Percentiles rank a stretch among this genome's conserved stretches.
Evolutionary conservation across 23 tunicate genomes (phyloP).

Genomic region (Ciona savignyi): DNA sequence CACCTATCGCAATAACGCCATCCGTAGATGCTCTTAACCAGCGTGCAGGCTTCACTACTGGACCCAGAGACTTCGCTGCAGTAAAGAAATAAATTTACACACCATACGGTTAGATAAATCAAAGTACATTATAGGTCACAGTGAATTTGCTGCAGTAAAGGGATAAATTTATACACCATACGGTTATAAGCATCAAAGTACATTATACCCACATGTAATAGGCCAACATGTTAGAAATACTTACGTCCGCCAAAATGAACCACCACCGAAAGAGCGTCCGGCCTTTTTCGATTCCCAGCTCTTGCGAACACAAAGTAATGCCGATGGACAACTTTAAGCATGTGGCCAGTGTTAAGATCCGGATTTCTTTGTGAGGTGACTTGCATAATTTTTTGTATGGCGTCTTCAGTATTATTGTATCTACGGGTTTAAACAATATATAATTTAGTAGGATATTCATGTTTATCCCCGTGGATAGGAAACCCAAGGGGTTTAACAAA

Average conservation of each 20-base stretch:
- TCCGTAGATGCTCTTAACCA: background rate
- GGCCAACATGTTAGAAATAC: too few relatives aligned
- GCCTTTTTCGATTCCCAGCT: background rate
- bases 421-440: background rate
- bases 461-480: too few relatives aligned
- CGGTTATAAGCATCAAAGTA: too few relatives aligned
- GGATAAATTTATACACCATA: too few relatives aligned
- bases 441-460: too few relatives aligned
- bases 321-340: background rate
- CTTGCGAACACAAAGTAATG: background rate
- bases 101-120: too few relatives aligned
- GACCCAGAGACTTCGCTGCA: background rate
- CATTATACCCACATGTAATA: too few relatives aligned
- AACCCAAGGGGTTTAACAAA: too few relatives aligned
- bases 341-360: background rate
- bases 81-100: too few relatives aligned
- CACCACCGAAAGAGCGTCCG: background rate
- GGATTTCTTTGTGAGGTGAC: background rate
- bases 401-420: background rate
- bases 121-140: background rate
- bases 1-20: background rate
- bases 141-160: too few relatives aligned
- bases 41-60: background rate
- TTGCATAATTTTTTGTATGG: background rate
- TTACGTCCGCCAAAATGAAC: background rate